Evolutionary conservation across 2,888 invertebrate species (phyloP), one percentile per base, ranked within the genome.

Genomic region (Andrena camellia): DNA sequence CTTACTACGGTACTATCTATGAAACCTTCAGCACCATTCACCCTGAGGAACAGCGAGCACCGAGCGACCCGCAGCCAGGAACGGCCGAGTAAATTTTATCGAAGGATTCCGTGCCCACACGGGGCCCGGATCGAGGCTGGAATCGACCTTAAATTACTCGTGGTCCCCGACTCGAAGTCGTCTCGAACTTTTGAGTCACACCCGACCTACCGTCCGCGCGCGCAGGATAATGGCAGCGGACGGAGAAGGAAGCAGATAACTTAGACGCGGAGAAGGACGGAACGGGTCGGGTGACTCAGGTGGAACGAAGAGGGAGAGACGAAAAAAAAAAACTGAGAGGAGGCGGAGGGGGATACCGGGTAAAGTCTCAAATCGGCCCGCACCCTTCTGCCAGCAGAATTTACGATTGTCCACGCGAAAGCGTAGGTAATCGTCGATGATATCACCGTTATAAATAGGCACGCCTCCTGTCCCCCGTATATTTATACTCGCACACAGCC

Each of bases 401-500:
- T 91, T 92, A 92, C 88, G 90, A 91, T 91, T 92, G 92, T 92
- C 90, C 91, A 91, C 91, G 92, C 92, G 92, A 93, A 93, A 93
- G 92, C 93, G 92, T 93, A 93, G 93, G 93, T 93, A 93, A 93
- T 93, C 91, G 91, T 79, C 92, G 92, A 92, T 93, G 93, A 93
- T 93, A 93, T 93, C 93, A 93, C 91, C 91, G 90, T 92, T 93
- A 92, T 93, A 93, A 93, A 93, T 93, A 93, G 93, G 87, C 90
- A 92, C 92, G 89, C 92, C 92, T 92, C 90, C 91, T 91, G 91
- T 90, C 90, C 91, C 90, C 73, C 86, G 85, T 86, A 73, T 83
- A 85, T 81, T 71, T 85, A 82, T 86, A 85, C 85, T 81, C 78
- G 87, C 86, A 79, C 87, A 86, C 54, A 35, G 67, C 26, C 52